Conservation (phyloP, 2,113 vertebrate species). For the Antigone vipio region DNA sequence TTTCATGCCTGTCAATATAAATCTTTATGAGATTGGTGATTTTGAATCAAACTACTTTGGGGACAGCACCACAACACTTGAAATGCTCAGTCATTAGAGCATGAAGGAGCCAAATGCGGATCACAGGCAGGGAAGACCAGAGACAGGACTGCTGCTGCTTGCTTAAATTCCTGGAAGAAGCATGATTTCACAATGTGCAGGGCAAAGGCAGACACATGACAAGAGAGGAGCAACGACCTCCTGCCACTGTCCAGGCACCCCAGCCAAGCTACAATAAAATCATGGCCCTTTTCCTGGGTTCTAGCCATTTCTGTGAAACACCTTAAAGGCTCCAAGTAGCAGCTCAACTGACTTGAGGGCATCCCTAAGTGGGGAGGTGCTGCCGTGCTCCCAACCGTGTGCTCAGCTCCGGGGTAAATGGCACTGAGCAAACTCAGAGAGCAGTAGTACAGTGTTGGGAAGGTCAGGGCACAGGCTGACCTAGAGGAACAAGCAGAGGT, state of each 20-base stretch:
- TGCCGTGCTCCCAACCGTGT: accelerated
- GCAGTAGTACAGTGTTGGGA: neutral
- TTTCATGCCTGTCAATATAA: neutral
- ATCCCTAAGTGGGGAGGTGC: accelerated
- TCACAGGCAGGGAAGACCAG: neutral
- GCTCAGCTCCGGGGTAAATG: neutral
- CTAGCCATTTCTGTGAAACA: neutral
- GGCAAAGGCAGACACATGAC: neutral
- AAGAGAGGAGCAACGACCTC: neutral
- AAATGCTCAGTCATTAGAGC: neutral
- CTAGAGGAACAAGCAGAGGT: neutral
- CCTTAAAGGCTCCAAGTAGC: neutral
- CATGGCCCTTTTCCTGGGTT: neutral
- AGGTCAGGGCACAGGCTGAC: neutral
- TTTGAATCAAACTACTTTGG: neutral
- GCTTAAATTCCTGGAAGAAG: neutral
- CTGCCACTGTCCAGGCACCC: neutral
- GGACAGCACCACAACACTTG: neutral
- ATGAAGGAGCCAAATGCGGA: neutral
- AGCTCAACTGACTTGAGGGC: neutral
- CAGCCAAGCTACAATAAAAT: neutral
- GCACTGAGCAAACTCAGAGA: neutral
- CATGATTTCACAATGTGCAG: accelerated
- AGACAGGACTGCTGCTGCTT: neutral
- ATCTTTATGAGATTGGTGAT: neutral